Conservation (phyloP, 2,797 vertebrate genomes). For the Borostomias antarcticus region DNA sequence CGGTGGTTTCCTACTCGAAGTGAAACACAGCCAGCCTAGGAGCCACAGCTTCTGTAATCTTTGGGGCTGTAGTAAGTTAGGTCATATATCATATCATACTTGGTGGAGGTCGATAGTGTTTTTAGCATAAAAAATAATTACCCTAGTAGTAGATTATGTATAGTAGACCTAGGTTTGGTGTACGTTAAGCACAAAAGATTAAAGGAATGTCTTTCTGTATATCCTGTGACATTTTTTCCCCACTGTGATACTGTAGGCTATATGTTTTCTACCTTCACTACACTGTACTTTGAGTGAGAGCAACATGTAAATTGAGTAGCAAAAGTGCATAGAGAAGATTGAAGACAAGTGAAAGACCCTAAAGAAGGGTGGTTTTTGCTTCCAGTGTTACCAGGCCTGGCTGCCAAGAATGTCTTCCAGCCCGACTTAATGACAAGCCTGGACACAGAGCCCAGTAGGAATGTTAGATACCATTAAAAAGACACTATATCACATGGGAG, state of each 20-base stretch:
- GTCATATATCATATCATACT: background rate
- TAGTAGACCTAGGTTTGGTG: too few relatives aligned
- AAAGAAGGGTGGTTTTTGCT: background rate
- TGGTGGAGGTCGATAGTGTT: too few relatives aligned
- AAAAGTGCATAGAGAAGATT: background rate
- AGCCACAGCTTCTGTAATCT: slow-evolving; percentile 33
- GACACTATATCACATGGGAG: background rate
- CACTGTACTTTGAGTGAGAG: background rate
- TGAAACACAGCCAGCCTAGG: slow-evolving; percentile 12
- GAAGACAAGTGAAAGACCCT: background rate
- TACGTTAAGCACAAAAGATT: too few relatives aligned
- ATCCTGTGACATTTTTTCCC: background rate
- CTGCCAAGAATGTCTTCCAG: background rate
- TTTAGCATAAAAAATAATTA: too few relatives aligned
- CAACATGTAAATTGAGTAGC: background rate
- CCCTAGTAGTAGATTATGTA: too few relatives aligned
- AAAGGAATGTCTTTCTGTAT: too few relatives aligned
- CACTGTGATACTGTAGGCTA: background rate
- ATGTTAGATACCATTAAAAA: slow-evolving; percentile 14
- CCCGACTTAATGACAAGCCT: slow-evolving; percentile 10
- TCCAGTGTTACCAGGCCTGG: background rate
- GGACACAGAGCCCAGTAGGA: slow-evolving; percentile 6
- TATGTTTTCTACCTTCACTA: background rate
- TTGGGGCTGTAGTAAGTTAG: background rate
- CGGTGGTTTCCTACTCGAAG: slow-evolving; percentile 25